phyloP scores from a whole-genome alignment of 2,888 invertebrate species.

The Corbicula japonica region DNA sequence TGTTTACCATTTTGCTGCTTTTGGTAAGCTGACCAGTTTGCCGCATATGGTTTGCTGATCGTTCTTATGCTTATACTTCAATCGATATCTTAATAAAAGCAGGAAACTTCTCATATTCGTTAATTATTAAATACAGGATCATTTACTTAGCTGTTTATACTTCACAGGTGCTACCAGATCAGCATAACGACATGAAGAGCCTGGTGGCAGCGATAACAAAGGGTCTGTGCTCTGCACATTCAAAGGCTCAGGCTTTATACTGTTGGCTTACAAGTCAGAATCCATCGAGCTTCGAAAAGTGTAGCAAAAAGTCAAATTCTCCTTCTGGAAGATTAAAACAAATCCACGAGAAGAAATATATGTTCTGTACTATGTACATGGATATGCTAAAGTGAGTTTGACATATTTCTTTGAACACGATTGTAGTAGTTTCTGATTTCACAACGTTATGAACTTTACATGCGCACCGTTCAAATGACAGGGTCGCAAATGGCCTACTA shows the following conservation, averaged over 20 bases:
- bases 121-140: no score
- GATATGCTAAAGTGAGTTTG: conserved; percentile 76
- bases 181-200: conserved; percentile 74
- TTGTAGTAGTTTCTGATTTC: no score
- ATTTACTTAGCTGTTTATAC: neutral
- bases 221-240: conserved; percentile 71
- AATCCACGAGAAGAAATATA: conserved; percentile 70
- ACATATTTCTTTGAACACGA: no score
- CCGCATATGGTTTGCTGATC: no score
- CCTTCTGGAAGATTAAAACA: conserved; percentile 73
- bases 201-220: conserved; percentile 75
- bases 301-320: conserved; percentile 65
- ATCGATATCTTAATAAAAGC: no score
- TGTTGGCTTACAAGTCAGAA: conserved; percentile 77
- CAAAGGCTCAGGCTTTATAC: conserved; percentile 78
- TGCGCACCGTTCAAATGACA: no score
- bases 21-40: no score
- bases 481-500: no score
- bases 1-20: no score
- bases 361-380: conserved; percentile 71
- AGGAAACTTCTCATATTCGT: no score
- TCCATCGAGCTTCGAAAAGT: conserved; percentile 66
- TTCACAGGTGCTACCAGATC: conserved; percentile 75
- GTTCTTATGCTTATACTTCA: no score
- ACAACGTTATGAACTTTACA: no score